Evolutionary conservation across 2,113 vertebrate species (phyloP).

Genomic region (Pomatostomus ruficeps): DNA sequence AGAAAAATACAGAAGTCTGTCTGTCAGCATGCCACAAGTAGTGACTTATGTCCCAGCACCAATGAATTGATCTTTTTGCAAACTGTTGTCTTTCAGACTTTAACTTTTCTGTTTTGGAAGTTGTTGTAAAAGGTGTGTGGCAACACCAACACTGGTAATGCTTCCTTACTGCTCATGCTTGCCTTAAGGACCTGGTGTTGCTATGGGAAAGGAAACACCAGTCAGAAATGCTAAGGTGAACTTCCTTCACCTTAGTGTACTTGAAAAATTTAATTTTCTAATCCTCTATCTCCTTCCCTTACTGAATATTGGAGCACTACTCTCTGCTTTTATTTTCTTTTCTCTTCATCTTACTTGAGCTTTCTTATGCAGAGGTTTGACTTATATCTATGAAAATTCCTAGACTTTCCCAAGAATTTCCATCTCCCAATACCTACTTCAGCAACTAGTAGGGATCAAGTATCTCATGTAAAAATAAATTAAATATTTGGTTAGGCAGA

Average conservation of each 20-base stretch:
- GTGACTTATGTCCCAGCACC: background rate
- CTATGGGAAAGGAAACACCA: background rate
- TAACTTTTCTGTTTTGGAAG: background rate
- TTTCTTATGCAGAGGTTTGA: background rate
- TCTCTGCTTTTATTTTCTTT: background rate
- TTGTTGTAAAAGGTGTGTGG: background rate
- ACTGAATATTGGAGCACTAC: background rate
- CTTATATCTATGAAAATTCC: background rate
- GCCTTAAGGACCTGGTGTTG: background rate
- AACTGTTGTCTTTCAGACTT: background rate
- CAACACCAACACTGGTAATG: background rate
- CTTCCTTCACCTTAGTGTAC: background rate
- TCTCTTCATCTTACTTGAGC: background rate
- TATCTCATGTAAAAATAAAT: background rate
- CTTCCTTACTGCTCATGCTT: background rate
- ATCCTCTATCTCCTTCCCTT: background rate
- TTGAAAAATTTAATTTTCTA: background rate
- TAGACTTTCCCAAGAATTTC: background rate
- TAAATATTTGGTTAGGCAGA: background rate
- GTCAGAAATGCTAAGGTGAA: background rate
- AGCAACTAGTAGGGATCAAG: background rate
- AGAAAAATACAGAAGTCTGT: background rate
- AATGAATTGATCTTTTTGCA: background rate
- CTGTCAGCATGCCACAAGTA: background rate
- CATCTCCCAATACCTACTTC: background rate